Conservation (phyloP, 2,888 invertebrate genomes). For the Napeogenes sylphis region DNA sequence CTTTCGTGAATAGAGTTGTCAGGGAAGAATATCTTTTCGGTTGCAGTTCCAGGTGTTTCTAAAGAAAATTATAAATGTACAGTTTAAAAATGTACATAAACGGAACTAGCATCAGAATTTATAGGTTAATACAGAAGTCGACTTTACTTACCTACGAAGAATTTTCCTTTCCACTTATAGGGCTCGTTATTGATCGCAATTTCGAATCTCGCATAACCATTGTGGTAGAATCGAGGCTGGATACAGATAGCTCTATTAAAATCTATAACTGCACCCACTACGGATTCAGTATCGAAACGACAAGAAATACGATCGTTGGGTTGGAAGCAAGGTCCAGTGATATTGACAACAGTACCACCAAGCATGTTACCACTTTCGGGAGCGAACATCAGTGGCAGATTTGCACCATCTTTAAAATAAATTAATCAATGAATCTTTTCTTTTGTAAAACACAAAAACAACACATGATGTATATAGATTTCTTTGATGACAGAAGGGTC, state of each 20-base stretch:
- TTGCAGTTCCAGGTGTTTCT: constrained; percentile 93
- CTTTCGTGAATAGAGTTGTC: constrained; percentile 84
- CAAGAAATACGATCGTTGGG: constrained; percentile 86
- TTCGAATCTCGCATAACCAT: constrained; percentile 92
- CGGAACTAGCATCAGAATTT: too few species aligned
- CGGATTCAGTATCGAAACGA: constrained; percentile 89
- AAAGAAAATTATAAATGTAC: constrained; percentile 20
- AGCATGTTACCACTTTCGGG: constrained; percentile 98
- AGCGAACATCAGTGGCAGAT: constrained; percentile 90
- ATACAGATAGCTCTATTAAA: constrained; percentile 92
- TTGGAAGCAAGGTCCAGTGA: constrained; percentile 96
- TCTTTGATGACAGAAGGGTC: constrained; percentile 16
- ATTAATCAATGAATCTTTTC: neutral
- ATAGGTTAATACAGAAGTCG: too few species aligned
- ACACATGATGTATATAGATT: neutral
- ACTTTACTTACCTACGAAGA: constrained; percentile 87
- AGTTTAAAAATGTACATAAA: constrained; percentile 5
- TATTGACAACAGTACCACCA: constrained; percentile 96
- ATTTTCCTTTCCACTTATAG: constrained; percentile 93
- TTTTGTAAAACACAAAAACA: too few species aligned
- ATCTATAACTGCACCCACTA: constrained; percentile 86
- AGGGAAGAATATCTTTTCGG: constrained; percentile 90
- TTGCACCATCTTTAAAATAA: constrained; percentile 81
- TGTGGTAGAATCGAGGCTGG: constrained; percentile 90
- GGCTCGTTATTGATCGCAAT: constrained; percentile 89